A percentile compares a stretch with the other conserved stretches of the same genome.
phyloP scores from a whole-genome alignment of 2,113 vertebrate genomes.

The Ictalurus furcatus region DNA sequence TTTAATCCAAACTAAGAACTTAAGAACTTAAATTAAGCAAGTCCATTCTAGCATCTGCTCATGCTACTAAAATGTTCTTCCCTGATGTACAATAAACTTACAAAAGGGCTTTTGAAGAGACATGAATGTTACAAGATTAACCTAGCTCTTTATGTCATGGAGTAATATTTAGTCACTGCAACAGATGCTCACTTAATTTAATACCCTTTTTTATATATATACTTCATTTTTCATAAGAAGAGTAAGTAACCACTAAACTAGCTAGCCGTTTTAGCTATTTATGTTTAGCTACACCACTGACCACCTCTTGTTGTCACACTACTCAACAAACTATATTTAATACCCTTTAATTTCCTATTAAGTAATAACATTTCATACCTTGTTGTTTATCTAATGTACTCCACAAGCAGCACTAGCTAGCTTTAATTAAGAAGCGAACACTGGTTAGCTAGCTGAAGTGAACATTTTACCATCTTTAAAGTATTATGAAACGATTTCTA shows the following conservation, averaged over 20 bases:
- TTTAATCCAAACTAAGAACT: too few relatives aligned
- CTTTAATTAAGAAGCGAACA: background rate
- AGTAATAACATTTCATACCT: background rate
- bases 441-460: background rate
- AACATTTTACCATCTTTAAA: background rate
- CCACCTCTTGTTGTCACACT: background rate
- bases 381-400: background rate
- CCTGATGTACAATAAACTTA: background rate
- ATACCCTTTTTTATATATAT: background rate
- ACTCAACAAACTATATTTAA: background rate
- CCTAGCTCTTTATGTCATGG: background rate
- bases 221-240: background rate
- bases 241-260: background rate
- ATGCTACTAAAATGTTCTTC: background rate
- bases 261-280: background rate
- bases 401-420: background rate
- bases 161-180: background rate
- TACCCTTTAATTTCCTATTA: background rate
- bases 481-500: background rate
- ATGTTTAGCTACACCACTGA: background rate
- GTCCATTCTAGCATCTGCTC: background rate
- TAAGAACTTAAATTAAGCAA: background rate
- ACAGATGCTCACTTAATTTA: background rate
- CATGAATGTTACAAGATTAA: background rate
- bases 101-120: background rate